Evolutionary conservation across 2,113 vertebrate genomes (phyloP).

Genomic region (Gavialis gangeticus): DNA sequence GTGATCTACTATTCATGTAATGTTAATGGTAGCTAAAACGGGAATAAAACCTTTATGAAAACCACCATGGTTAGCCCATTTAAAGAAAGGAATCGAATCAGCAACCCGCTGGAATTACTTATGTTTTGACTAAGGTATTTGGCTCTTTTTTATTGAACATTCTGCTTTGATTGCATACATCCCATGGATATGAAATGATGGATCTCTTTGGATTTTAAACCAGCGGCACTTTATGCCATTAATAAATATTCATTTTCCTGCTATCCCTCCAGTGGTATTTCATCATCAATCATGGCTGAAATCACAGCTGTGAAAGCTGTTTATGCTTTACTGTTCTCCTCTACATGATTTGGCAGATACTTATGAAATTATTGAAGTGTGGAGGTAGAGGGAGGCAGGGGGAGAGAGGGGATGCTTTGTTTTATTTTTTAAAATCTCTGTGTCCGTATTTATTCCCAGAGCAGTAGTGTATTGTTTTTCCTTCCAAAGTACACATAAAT

Average conservation of each 20-base stretch:
- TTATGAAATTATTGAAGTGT: conserved; percentile 79
- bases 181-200: conserved; percentile 83
- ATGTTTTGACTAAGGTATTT: conserved; percentile 68
- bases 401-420: conserved; percentile 14
- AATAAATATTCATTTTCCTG: conserved; percentile 88
- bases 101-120: conserved; percentile 68
- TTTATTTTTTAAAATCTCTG: conserved; percentile 10
- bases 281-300: conserved; percentile 86
- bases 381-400: conserved; percentile 5
- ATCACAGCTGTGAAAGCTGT: conserved; percentile 82
- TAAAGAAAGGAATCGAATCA: conserved; percentile 65
- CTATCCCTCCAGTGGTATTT: conserved; percentile 81
- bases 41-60: conserved; percentile 67
- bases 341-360: conserved; percentile 75
- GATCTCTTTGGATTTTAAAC: conserved; percentile 82
- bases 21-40: conserved; percentile 55
- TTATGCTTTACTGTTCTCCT: conserved; percentile 77
- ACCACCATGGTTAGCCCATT: conserved; percentile 52
- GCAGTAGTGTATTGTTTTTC: conserved; percentile 72
- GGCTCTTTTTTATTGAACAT: conserved; percentile 70
- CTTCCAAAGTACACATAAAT: conserved; percentile 80
- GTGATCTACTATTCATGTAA: conserved; percentile 49
- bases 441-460: conserved; percentile 60
- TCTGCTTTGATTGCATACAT: conserved; percentile 73
- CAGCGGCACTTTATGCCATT: conserved; percentile 80